Base-by-base conservation (phyloP, 2,797 vertebrate species). In the Natrix natrix region DNA sequence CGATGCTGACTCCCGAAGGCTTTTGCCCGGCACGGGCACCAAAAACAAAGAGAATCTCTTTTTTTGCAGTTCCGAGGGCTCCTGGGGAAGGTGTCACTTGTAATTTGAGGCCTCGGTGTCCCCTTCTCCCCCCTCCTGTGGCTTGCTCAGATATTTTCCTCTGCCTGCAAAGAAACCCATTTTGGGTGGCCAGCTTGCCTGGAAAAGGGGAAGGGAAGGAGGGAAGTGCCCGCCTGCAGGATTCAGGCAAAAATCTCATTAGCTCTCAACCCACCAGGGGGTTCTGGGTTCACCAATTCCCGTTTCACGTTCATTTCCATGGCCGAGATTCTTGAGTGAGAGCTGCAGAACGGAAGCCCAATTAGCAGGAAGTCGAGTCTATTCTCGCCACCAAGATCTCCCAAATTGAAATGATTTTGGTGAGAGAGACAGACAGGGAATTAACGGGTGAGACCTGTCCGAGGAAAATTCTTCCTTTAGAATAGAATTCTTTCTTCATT, bases 31-130 rank as follows among this genome's bases (percentile, higher is more conserved):
- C 91, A 94, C 63, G 63, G 93, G 61, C 91, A 95, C 94, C 93
- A 32, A 48, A 37, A 60, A 37, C 14, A 37, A 48, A n/a, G 17
- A 95, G 95, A 87, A 92, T 93, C 93, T 28, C 12, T 63, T 5
- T 90, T 94, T 94, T 94, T 96, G 94, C 94, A 48, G 92, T 96
- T 96, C 93, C n/a, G 94, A 96, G 94, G 95, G 96, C 86, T 91
- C 88, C 88, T 96, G 93, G 60, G 93, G 88, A 93, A 96, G 12
- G 60, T 91, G 95, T 95, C 96, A 89, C 94, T 94, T 96, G 59
- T 90, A 87, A 92, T 95, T 74, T 59, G 20, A 2, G 20, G 26
- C 56, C 60, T 5, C 91, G 66, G 0, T 90, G 92, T 96, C 95
- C 95, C 90, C 66, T 26, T 28, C 54, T 28, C 32, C 10, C 37